Conservation (phyloP, 2,797 vertebrate species). For the Macropodus opercularis region DNA sequence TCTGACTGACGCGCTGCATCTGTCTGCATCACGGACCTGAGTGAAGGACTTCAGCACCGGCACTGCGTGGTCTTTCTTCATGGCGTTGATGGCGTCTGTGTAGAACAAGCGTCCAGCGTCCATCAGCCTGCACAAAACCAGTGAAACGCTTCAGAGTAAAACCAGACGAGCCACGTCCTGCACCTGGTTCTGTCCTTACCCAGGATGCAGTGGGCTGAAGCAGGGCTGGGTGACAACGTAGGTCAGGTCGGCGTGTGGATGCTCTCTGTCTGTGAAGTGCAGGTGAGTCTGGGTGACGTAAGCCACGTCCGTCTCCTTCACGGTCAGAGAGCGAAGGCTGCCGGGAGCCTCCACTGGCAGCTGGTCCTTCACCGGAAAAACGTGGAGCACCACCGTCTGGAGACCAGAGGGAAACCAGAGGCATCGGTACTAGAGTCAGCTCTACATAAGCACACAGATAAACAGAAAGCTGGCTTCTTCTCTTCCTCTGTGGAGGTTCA, state of each 20-base stretch:
- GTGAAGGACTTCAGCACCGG: conserved; percentile 82
- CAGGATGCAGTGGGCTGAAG: conserved; percentile 74
- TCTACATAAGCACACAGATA: too few relatives aligned
- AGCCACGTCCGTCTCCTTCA: conserved; percentile 83
- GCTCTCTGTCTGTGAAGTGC: conserved; percentile 78
- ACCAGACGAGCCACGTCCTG: neutral
- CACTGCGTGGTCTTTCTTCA: conserved; percentile 79
- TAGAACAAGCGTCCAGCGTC: conserved; percentile 83
- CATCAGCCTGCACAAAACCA: conserved; percentile 67
- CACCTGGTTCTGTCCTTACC: conserved; percentile 49
- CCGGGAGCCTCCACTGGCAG: conserved; percentile 76
- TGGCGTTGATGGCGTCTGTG: conserved; percentile 70
- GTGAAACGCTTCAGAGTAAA: neutral
- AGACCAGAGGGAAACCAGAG: too few relatives aligned
- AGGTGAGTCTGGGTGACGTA: conserved; percentile 79
- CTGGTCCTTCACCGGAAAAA: conserved; percentile 83
- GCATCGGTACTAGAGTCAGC: too few relatives aligned
- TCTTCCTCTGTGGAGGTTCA: too few relatives aligned
- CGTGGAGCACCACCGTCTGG: conserved; percentile 76
- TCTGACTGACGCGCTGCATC: too few relatives aligned
- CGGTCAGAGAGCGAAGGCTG: conserved; percentile 70
- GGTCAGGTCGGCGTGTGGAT: conserved; percentile 79
- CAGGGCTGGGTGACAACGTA: conserved; percentile 80
- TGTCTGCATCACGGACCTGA: too few relatives aligned
- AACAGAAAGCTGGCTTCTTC: too few relatives aligned